A percentile compares a stretch with the other conserved stretches of the same genome.
These are phyloP conservation scores for Protonibea diacanthus DNA, from an alignment of 2,797 vertebrate species.

Conservation along the genomic window DNA sequence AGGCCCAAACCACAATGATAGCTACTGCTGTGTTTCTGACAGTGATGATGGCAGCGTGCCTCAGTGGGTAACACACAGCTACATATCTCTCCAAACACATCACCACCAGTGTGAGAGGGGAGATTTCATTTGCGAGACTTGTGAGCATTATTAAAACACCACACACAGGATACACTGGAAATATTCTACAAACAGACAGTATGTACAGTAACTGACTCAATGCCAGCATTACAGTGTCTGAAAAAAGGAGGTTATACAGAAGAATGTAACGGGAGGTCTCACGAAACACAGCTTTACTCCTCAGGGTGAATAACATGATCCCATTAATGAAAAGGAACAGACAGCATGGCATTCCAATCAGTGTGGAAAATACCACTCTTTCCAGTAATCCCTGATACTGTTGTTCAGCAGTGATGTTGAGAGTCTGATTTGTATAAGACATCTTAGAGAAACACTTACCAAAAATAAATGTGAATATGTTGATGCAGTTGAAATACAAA, in stretches of 20 bases:
- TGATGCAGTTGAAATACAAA: background rate
- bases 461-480: no score
- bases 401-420: background rate
- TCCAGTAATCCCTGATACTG: background rate
- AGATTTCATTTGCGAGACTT: background rate
- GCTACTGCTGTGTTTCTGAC: background rate
- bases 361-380: background rate
- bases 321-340: conserved; percentile 53
- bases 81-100: background rate
- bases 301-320: conserved; percentile 63
- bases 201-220: conserved; percentile 45
- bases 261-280: conserved; percentile 74
- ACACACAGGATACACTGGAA: conserved; percentile 50
- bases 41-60: background rate
- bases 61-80: conserved; percentile 3
- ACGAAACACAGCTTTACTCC: conserved; percentile 63
- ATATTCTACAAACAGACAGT: background rate
- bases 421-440: background rate
- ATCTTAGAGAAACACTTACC: background rate
- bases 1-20: background rate
- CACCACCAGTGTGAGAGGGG: background rate
- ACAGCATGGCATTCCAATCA: no score
- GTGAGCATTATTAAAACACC: conserved; percentile 20
- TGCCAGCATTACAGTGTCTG: conserved; percentile 66
- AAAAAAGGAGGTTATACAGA: conserved; percentile 66